These are phyloP conservation scores for Micropoecilia bifurca DNA, from an alignment of 2,797 vertebrate genomes.

Conservation along the genomic window DNA sequence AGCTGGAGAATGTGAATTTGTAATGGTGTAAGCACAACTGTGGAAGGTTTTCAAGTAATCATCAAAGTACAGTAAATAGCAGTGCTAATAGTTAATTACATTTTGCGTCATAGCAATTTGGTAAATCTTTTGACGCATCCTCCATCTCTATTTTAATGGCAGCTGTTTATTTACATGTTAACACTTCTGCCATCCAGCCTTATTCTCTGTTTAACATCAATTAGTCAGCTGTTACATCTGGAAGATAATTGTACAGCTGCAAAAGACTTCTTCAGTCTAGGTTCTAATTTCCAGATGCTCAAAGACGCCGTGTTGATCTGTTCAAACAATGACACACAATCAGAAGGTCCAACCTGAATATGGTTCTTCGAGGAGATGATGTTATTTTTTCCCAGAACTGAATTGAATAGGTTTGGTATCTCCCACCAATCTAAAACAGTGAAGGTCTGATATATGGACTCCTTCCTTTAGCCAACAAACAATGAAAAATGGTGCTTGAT, in stretches of 20 bases:
- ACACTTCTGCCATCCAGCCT: neutral
- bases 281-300: too few species aligned
- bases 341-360: too few species aligned
- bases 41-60: neutral
- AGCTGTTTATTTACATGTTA: neutral
- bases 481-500: neutral
- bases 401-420: too few species aligned
- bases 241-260: neutral
- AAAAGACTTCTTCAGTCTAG: neutral
- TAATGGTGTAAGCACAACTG: neutral
- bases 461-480: neutral
- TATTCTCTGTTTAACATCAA: neutral
- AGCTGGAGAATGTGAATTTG: constrained; percentile 20
- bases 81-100: neutral
- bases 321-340: too few species aligned
- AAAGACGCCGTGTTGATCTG: too few species aligned
- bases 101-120: neutral
- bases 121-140: neutral
- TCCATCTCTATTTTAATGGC: neutral
- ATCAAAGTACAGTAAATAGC: neutral
- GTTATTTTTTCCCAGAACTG: neutral
- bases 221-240: neutral
- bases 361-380: too few species aligned
- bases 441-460: too few species aligned
- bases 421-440: neutral